Evolutionary conservation across 2,888 invertebrate species (phyloP).

Genomic region (Synanthedon andrenaeformis): DNA sequence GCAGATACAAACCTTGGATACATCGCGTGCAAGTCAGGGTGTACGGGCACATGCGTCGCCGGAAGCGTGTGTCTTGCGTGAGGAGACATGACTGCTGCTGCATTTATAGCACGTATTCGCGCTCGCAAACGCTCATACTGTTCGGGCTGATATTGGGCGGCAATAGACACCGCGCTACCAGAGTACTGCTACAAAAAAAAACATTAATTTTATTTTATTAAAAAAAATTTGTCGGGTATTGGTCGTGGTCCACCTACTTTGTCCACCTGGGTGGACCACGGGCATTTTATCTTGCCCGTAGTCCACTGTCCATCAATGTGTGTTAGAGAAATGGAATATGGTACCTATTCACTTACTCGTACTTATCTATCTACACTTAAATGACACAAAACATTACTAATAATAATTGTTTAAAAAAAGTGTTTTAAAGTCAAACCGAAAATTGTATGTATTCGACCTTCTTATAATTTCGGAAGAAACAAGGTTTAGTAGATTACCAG

Average conservation of each 20-base stretch:
- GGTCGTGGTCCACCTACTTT: neutral
- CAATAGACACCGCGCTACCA: constrained; percentile 58
- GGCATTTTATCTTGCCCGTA: too few relatives aligned
- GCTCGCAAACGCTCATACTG: constrained; percentile 61
- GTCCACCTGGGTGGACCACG: too few relatives aligned
- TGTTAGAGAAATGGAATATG: too few relatives aligned
- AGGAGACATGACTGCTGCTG: constrained; percentile 49
- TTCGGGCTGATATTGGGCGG: constrained; percentile 65
- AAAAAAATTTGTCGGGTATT: neutral
- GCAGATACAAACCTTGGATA: constrained; percentile 43
- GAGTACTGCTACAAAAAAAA: constrained; percentile 39
- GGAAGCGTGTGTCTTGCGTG: constrained; percentile 23
- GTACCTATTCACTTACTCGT: too few relatives aligned
- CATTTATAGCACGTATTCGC: constrained; percentile 63
- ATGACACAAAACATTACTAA: too few relatives aligned
- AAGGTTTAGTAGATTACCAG: too few relatives aligned
- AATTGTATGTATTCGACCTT: too few relatives aligned
- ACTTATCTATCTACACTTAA: too few relatives aligned
- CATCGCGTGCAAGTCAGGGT: constrained; percentile 47
- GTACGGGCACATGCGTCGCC: constrained; percentile 44
- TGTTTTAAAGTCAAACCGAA: too few relatives aligned
- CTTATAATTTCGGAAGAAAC: too few relatives aligned
- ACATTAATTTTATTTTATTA: neutral
- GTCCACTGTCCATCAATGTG: too few relatives aligned
- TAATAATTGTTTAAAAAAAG: too few relatives aligned